Percentiles rank a stretch among this genome's conserved stretches.
Evolutionary conservation across 2,797 vertebrate species (phyloP).

Genomic region (Anas bernieri): DNA sequence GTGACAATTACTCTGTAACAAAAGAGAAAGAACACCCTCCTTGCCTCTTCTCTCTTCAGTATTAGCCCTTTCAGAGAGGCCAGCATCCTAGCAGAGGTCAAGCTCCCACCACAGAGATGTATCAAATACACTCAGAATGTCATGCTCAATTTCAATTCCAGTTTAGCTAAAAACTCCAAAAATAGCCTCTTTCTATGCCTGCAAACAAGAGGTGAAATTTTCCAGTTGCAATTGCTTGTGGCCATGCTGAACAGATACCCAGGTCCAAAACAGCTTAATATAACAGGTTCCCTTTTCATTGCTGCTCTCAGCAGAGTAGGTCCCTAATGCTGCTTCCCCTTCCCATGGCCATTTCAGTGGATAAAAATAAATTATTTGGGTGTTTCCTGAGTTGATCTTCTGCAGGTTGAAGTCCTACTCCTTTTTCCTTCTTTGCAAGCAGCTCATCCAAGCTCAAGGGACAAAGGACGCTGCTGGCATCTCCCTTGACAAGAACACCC

Average conservation of each 20-base stretch:
- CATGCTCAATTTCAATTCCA: neutral
- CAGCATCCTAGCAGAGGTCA: neutral
- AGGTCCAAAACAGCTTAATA: neutral
- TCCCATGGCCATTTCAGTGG: neutral
- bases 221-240: neutral
- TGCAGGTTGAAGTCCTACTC: too few species aligned
- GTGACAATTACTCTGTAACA: neutral
- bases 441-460: neutral
- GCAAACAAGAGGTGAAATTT: neutral
- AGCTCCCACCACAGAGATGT: neutral
- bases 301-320: neutral
- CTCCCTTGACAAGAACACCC: neutral
- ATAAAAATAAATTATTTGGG: neutral
- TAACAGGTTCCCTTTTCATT: neutral
- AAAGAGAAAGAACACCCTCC: neutral
- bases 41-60: neutral
- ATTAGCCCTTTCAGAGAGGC: neutral
- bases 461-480: neutral
- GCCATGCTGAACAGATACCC: neutral
- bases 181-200: neutral
- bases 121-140: neutral
- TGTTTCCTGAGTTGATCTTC: neutral
- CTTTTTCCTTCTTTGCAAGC: neutral
- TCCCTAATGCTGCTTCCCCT: neutral
- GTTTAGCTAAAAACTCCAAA: neutral